Conservation (phyloP, 2,888 invertebrate genomes). For the Drosophila birchii region DNA sequence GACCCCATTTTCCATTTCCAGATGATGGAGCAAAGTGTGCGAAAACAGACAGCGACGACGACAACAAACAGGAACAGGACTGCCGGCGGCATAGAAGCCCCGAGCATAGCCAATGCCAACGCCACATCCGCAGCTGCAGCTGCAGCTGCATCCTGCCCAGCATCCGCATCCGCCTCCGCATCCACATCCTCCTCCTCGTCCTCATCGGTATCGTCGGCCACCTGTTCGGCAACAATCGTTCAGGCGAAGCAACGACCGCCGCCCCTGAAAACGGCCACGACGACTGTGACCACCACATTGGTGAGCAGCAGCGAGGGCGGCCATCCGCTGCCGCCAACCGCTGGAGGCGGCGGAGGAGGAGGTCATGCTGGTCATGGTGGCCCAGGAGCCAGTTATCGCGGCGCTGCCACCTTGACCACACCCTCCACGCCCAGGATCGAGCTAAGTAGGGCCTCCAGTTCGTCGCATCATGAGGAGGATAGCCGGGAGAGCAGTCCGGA, state of each 20-base stretch:
- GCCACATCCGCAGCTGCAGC: slow-evolving; percentile 26
- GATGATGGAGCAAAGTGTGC: slow-evolving; percentile 66
- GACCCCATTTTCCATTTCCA: slow-evolving; percentile 33
- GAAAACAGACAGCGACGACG: slow-evolving; percentile 56
- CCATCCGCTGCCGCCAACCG: slow-evolving; percentile 53
- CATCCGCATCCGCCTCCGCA: slow-evolving; percentile 35
- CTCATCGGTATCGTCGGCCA: slow-evolving; percentile 56
- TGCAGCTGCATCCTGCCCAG: slow-evolving; percentile 27
- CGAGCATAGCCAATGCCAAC: slow-evolving; percentile 47
- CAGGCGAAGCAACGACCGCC: slow-evolving; percentile 82
- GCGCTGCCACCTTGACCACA: slow-evolving; percentile 85
- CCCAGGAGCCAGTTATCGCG: slow-evolving; percentile 53
- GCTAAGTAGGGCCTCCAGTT: slow-evolving; percentile 94
- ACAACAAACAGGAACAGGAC: slow-evolving; percentile 31
- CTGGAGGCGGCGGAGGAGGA: background rate
- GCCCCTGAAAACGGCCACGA: slow-evolving; percentile 81
- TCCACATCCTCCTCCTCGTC: slow-evolving; percentile 57
- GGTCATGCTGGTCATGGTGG: background rate
- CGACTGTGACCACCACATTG: slow-evolving; percentile 68
- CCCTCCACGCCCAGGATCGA: slow-evolving; percentile 94
- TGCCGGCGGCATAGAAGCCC: slow-evolving; percentile 43
- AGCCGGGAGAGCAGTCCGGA: slow-evolving; percentile 94
- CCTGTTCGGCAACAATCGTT: slow-evolving; percentile 67
- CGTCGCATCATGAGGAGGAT: slow-evolving; percentile 91
- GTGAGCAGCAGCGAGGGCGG: slow-evolving; percentile 75